Evolutionary conservation across 2,113 vertebrate genomes (phyloP), one percentile per base, ranked within the genome.

Genomic region (Pterocles gutturalis): DNA sequence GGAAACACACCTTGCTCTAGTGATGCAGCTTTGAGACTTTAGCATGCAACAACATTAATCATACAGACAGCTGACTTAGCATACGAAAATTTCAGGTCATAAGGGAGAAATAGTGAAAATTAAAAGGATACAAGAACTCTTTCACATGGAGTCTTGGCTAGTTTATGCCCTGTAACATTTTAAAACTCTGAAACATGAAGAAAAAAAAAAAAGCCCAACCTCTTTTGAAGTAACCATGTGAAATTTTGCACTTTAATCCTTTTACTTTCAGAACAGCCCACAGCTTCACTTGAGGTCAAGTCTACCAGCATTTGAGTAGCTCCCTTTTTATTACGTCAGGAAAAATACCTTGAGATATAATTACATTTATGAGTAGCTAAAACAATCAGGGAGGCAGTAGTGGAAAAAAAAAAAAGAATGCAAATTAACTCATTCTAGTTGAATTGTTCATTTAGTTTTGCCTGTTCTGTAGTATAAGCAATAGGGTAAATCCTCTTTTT

Each of bases 401-500:
- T 25, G 33, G 12, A 13, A 11, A 13, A 57, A 79, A 31, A 49
- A 48, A 53, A 73, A 90, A 19, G 31, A 49, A 91, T 90, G 83
- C 70, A 97, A 93, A 95, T 58, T 33, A 88, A 36, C 61, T 46
- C 22, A 7, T 92, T 85, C 20, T 96, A 96, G 96, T 96, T 96
- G 87, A 98, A 97, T 97, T 96, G 72, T 94, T 94, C 93, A 89
- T 96, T 97, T 97, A 72, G 65, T 83, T 96, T 95, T 98, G 58
- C 67, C 83, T 89, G 58, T 94, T 98, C 78, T 95, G 1, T 62
- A 20, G 34, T 83, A 80, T 92, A 96, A 97, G 92, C 72, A 97
- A 92, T 82, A 96, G 80, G 61, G 55, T 93, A 98, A 98, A 98
- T 96, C 97, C 96, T 86, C 80, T 94, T 97, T 97, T 97, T 94